Percentiles rank a stretch among this genome's conserved stretches.
Conservation (phyloP, 2,888 invertebrate genomes). For the Leptogaster cylindrica region DNA sequence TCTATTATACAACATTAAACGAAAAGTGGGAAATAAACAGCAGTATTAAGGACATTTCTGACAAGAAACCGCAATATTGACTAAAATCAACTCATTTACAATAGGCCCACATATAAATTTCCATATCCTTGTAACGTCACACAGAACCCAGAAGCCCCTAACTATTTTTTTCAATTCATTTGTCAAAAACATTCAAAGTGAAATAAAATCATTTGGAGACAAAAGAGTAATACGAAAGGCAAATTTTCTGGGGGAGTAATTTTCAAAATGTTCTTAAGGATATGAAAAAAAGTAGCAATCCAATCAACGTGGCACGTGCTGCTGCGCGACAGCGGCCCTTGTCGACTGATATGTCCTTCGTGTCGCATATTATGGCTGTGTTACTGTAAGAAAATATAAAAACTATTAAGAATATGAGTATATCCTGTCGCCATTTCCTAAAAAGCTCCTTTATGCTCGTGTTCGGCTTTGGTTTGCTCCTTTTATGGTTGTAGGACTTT, state of each 20-base stretch:
- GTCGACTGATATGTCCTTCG: background rate
- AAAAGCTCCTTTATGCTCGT: no score
- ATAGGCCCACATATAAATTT: no score
- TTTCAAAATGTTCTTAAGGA: slow-evolving; percentile 16
- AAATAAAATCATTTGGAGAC: slow-evolving; percentile 13
- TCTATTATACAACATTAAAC: no score
- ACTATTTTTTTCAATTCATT: slow-evolving; percentile 18
- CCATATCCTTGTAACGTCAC: no score
- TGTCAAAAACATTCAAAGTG: slow-evolving; percentile 9
- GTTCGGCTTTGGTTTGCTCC: no score
- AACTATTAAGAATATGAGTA: background rate
- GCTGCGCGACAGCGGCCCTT: background rate
- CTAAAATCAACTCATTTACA: no score
- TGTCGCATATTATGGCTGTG: background rate
- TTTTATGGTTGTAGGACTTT: no score
- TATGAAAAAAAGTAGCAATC: background rate
- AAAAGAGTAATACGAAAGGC: slow-evolving; percentile 22
- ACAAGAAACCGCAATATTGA: no score
- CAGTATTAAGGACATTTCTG: no score
- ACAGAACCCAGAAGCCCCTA: no score
- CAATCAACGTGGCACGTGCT: background rate
- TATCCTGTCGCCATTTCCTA: background rate
- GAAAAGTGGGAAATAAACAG: no score
- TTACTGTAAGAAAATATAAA: slow-evolving; percentile 15
- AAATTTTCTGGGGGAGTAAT: slow-evolving; percentile 22